Evolutionary conservation across 2,888 invertebrate species (phyloP), one percentile per base, ranked within the genome.

Genomic region (Apocheima hispidaria): DNA sequence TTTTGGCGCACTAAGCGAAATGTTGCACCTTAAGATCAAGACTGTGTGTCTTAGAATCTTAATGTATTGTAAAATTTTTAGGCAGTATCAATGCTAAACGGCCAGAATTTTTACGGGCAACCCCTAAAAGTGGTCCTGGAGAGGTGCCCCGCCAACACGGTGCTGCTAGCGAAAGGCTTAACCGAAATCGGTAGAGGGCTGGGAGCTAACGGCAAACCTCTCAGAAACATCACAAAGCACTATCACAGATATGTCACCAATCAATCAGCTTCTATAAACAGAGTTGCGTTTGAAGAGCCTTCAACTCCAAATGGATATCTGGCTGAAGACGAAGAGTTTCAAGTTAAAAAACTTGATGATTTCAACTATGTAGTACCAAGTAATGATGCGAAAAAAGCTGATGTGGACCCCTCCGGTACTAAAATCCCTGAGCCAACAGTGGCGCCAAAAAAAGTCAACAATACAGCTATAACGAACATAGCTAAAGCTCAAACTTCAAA

Each of bases 11-110:
- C n/a, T n/a, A n/a, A n/a, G n/a, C n/a, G n/a, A n/a, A n/a, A n/a
- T n/a, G n/a, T n/a, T n/a, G n/a, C n/a, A n/a, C n/a, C n/a, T n/a
- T n/a, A n/a, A n/a, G n/a, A n/a, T n/a, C n/a, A n/a, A n/a, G n/a
- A n/a, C n/a, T n/a, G n/a, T n/a, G n/a, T n/a, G n/a, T n/a, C n/a
- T n/a, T n/a, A n/a, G n/a, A n/a, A n/a, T n/a, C n/a, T n/a, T n/a
- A n/a, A n/a, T n/a, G n/a, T 38, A 10, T 38, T 10, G 18, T 18
- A 2, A n/a, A n/a, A 2, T 20, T 58, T 58, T n/a, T 82, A 91
- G 91, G 90, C 91, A 0, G 72, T 91, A 36, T 86, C 91, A 21
- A 86, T 91, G 88, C 71, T 91, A 0, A 78, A 91, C 51, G 82
- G 79, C 0, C 86, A 87, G 72, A 66, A 60, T 4, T 79, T 75